A percentile compares a stretch with the other conserved stretches of the same genome.
These are phyloP conservation scores for Kuschelorhynchus macadamiae DNA, from an alignment of 2,888 invertebrate species.

Conservation along the genomic window DNA sequence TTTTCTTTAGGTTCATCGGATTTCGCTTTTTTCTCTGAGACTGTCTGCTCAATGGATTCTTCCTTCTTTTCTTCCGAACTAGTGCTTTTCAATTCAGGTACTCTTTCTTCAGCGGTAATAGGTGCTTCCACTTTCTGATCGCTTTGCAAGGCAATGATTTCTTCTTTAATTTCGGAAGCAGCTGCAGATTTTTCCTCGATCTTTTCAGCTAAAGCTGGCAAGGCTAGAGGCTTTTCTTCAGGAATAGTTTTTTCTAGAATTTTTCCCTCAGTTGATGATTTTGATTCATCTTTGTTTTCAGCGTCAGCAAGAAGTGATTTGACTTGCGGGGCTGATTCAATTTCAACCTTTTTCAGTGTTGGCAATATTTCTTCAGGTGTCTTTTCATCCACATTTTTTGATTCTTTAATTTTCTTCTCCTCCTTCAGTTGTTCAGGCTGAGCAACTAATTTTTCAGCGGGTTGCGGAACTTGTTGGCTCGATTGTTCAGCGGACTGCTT, in stretches of 20 bases:
- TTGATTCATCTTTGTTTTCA: slow-evolving; percentile 62
- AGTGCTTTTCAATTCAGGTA: slow-evolving; percentile 52
- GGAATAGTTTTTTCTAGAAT: slow-evolving; percentile 60
- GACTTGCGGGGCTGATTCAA: slow-evolving; percentile 27
- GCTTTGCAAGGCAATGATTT: slow-evolving; percentile 54
- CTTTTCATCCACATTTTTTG: slow-evolving; percentile 8
- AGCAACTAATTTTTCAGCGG: slow-evolving; percentile 14
- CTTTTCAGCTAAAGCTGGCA: slow-evolving; percentile 61
- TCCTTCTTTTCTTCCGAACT: slow-evolving; percentile 38
- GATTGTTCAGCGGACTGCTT: slow-evolving; percentile 48
- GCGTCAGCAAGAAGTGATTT: slow-evolving; percentile 44
- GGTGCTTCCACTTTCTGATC: slow-evolving; percentile 60
- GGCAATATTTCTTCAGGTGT: slow-evolving; percentile 33
- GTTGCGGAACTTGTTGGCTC: slow-evolving; percentile 11
- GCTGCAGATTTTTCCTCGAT: slow-evolving; percentile 48
- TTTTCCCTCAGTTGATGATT: slow-evolving; percentile 48
- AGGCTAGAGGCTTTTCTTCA: slow-evolving; percentile 66
- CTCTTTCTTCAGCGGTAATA: slow-evolving; percentile 56
- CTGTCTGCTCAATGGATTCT: slow-evolving; percentile 47
- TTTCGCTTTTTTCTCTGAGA: slow-evolving; percentile 50
- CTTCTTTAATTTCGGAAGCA: slow-evolving; percentile 57
- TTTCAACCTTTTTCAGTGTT: slow-evolving; percentile 45
- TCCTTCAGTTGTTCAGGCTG: slow-evolving; percentile 52
- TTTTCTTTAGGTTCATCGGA: slow-evolving; percentile 12
- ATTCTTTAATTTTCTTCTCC: slow-evolving; percentile 25